Conservation (phyloP, 1,140 invertebrate genomes). For the Cydia amplana region DNA sequence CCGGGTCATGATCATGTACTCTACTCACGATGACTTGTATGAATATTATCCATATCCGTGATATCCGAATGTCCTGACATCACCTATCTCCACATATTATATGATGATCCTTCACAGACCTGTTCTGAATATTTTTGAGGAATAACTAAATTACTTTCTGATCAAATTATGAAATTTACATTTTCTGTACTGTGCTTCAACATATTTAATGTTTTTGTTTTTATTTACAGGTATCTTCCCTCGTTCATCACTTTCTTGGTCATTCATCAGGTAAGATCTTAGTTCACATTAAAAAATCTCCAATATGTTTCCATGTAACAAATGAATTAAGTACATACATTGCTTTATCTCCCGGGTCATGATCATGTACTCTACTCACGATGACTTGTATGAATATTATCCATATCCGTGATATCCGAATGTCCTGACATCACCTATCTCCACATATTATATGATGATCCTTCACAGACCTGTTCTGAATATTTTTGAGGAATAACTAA, state of each 20-base stretch:
- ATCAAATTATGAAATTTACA: neutral
- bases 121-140: slow-evolving; percentile 40
- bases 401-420: too few relatives aligned
- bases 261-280: neutral
- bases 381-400: neutral
- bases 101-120: slow-evolving; percentile 39
- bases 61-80: neutral
- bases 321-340: neutral
- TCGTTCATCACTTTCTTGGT: neutral
- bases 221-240: neutral
- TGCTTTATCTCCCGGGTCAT: neutral
- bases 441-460: slow-evolving; percentile 30
- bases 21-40: neutral
- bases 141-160: slow-evolving; percentile 21
- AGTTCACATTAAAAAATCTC: neutral
- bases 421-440: too few relatives aligned
- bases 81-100: too few relatives aligned
- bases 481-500: slow-evolving; percentile 22
- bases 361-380: neutral
- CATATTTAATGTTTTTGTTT: neutral
- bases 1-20: too few relatives aligned
- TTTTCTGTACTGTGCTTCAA: neutral
- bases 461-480: slow-evolving; percentile 46
- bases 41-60: too few relatives aligned
- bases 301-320: neutral